Evolutionary conservation across 2,888 invertebrate genomes (phyloP), one percentile per base, ranked within the genome.

Genomic region (Heliconius aoede): DNA sequence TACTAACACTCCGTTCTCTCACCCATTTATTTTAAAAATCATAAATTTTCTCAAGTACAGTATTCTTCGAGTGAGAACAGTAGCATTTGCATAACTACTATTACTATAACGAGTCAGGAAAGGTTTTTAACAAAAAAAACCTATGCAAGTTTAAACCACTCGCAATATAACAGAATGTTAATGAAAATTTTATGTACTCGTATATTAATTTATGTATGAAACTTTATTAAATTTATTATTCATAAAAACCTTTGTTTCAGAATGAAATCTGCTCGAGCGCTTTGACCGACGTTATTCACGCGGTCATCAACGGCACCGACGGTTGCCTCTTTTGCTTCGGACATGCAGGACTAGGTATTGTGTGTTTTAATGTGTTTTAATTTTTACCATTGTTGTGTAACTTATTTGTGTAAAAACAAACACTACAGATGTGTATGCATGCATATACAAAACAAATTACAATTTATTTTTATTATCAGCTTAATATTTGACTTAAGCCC

Each of bases 241-340:
- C 3, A 69, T 32, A 15, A 51, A 55, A 30, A 30, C 30, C 51
- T 84, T 91, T 90, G 88, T 96, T 96, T 30, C 96, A 99, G 98
- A 96, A 97, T 85, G 99, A 99, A 93, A 96, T 99, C 82, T 98
- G 98, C 90, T 96, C 98, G 80, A 97, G 97, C 85, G 98, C 98
- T 72, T 95, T 99, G 84, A 97, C 98, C 79, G 99, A 99, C 90
- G 98, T 99, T 85, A 97, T 99, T 84, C 98, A 98, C 87, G 98
- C 98, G 61, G 99, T 99, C 84, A 97, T 99, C 89, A 98, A 98
- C 86, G 99, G 99, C 67, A 97, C 97, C 61, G 99, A 99, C 91
- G 98, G 98, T 81, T 98, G 98, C 92, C 96, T 98, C 86, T 97
- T 98, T 91, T 97, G 97, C 92, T 97, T 98, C 87, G 98, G 98